Evolutionary conservation across 2,797 vertebrate species (phyloP).

Genomic region (Erethizon dorsatum): DNA sequence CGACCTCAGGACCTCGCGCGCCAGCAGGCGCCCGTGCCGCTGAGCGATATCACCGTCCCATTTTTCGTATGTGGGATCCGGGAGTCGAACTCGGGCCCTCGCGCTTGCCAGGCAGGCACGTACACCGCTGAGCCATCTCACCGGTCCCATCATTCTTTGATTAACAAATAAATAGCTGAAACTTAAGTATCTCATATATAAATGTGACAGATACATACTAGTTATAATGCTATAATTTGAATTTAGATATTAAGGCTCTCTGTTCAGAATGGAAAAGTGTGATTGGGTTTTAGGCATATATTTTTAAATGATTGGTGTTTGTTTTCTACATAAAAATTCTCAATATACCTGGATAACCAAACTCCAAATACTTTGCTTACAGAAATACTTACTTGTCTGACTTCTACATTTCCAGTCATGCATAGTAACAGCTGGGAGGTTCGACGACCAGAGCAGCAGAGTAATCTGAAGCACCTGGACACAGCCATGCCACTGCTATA

Average conservation of each 20-base stretch:
- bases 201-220: neutral
- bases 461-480: neutral
- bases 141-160: neutral
- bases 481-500: neutral
- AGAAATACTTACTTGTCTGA: neutral
- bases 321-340: neutral
- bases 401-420: neutral
- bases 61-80: too few species aligned
- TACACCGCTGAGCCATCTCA: too few species aligned
- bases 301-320: neutral
- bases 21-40: too few species aligned
- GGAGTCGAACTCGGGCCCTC: too few species aligned
- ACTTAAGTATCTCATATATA: neutral
- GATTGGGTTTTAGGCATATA: neutral
- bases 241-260: neutral
- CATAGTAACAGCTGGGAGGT: neutral
- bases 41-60: too few species aligned
- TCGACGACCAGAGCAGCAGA: neutral
- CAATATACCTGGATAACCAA: neutral
- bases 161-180: conserved; percentile 31
- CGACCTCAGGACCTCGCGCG: too few species aligned
- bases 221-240: neutral
- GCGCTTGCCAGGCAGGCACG: too few species aligned
- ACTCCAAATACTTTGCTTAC: neutral
- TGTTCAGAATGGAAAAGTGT: neutral